Conservation (phyloP, 1,140 invertebrate genomes). For the Lithobius niger region DNA sequence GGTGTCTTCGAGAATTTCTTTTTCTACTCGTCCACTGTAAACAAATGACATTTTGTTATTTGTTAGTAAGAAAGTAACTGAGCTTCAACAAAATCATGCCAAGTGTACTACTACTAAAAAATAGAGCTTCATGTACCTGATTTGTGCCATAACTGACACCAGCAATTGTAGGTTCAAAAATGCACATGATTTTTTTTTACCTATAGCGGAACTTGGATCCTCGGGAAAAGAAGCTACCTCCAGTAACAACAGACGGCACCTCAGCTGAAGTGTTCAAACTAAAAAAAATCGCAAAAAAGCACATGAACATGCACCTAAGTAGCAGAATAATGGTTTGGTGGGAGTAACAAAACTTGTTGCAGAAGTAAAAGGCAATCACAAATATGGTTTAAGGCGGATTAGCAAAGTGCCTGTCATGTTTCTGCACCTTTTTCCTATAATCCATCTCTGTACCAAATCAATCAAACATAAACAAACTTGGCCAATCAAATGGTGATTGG, state of each 20-base stretch:
- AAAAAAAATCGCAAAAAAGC: conserved; percentile 14
- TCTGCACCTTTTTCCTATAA: too few relatives aligned
- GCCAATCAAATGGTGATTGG: too few relatives aligned
- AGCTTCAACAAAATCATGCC: not conserved
- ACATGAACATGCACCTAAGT: not conserved
- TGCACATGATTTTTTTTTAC: conserved; percentile 19
- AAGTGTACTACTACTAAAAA: conserved; percentile 6
- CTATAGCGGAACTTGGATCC: conserved; percentile 74
- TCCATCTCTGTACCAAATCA: not conserved
- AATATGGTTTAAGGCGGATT: too few relatives aligned
- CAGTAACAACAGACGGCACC: conserved; percentile 69
- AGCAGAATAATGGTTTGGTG: not conserved
- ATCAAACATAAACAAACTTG: too few relatives aligned
- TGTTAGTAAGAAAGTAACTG: not conserved
- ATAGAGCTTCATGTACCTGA: conserved; percentile 1
- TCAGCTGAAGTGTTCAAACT: conserved; percentile 75
- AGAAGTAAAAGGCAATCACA: too few relatives aligned
- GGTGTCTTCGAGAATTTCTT: conserved; percentile 62
- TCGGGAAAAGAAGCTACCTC: conserved; percentile 86
- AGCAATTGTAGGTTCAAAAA: not conserved
- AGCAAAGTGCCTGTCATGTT: too few relatives aligned
- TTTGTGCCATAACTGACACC: not conserved
- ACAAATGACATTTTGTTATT: too few relatives aligned
- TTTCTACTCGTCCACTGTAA: conserved; percentile 73
- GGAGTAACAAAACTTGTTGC: not conserved